Percentiles rank a stretch among this genome's conserved stretches.
These are phyloP conservation scores for Cryptoblepharus egeriae DNA, from an alignment of 2,797 vertebrate genomes.

Conservation along the genomic window DNA sequence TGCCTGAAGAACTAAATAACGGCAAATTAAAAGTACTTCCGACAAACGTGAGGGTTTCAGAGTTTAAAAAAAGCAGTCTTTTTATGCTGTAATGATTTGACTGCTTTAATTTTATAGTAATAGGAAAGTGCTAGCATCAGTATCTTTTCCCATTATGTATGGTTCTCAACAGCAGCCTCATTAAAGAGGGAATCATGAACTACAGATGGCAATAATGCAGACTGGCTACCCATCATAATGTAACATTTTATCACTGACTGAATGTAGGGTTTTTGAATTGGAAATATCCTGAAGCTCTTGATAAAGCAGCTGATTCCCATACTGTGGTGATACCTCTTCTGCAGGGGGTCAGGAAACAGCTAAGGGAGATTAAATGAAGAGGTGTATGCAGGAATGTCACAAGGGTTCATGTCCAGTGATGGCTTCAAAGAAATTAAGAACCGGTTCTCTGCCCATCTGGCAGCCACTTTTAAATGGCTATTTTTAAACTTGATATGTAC, in stretches of 20 bases:
- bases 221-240: conserved; percentile 67
- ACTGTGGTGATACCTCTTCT: conserved; percentile 47
- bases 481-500: too few relatives aligned
- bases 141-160: conserved; percentile 47
- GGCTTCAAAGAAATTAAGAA: too few relatives aligned
- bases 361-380: neutral
- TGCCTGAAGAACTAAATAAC: conserved; percentile 58
- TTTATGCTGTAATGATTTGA: conserved; percentile 49
- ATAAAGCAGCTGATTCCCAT: conserved; percentile 56
- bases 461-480: too few relatives aligned
- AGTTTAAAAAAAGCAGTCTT: conserved; percentile 42
- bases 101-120: conserved; percentile 64
- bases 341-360: conserved; percentile 33
- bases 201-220: conserved; percentile 58
- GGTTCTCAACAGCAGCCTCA: conserved; percentile 59
- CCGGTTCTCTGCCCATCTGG: too few relatives aligned
- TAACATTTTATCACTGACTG: conserved; percentile 65
- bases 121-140: conserved; percentile 58
- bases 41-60: conserved; percentile 42
- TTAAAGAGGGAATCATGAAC: conserved; percentile 55
- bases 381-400: neutral
- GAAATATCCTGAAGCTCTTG: conserved; percentile 57
- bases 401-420: too few relatives aligned
- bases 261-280: conserved; percentile 62
- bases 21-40: conserved; percentile 65